phyloP scores from a whole-genome alignment of 2,797 vertebrate species.

The Danio kyathit region DNA sequence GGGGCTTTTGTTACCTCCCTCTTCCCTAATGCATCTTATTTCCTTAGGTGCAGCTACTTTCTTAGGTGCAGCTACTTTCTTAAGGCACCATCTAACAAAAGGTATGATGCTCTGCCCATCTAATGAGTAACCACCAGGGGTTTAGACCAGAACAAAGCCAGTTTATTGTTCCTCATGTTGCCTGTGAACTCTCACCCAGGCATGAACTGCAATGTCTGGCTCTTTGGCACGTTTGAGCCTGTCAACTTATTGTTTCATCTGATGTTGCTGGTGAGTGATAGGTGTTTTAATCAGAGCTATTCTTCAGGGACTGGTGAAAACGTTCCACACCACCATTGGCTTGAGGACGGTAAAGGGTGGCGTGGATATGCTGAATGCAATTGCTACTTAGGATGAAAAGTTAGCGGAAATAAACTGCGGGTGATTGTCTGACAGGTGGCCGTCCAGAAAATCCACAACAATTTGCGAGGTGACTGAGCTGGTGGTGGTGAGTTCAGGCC shows the following conservation, averaged over 20 bases:
- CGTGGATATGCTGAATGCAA: slow-evolving; percentile 1
- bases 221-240: neutral
- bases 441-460: too few species aligned
- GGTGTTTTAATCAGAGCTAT: neutral
- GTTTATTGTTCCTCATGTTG: neutral
- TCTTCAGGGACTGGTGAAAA: slow-evolving; percentile 24
- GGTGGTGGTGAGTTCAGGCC: neutral
- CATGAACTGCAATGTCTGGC: neutral
- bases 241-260: neutral
- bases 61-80: neutral
- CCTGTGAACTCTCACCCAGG: neutral
- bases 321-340: slow-evolving; percentile 28
- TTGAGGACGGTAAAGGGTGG: neutral
- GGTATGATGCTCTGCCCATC: neutral
- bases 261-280: neutral
- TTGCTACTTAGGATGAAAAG: neutral
- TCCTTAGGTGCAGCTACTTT: too few species aligned
- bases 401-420: neutral
- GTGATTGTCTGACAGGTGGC: slow-evolving; percentile 5
- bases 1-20: too few species aligned
- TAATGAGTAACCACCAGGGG: neutral
- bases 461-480: too few species aligned
- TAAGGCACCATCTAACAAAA: neutral
- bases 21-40: too few species aligned
- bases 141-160: neutral